Evolutionary conservation across 2,113 vertebrate genomes (phyloP), one percentile per base, ranked within the genome.

Genomic region (Charadrius vociferus): DNA sequence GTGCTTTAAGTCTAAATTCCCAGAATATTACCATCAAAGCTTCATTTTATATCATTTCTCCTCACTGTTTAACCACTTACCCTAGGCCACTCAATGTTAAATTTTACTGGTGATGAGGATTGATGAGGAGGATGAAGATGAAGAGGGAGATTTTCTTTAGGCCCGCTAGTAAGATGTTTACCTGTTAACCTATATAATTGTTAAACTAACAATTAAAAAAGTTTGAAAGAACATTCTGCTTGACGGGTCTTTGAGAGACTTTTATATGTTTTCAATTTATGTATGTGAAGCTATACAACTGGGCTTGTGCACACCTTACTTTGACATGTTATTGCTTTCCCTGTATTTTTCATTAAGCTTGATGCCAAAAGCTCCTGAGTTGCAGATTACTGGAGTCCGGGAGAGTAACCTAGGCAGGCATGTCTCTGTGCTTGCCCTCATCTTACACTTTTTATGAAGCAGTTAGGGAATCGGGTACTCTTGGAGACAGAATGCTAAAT

Each of bases 291-390:
- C 36, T 86, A 63, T 67, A 86, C 27, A 59, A 45, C 43, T 39
- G 88, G 77, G 29, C 14, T 93, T 65, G 43, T 67, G 56, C 52
- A 62, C 4, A 2, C 36, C 50, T 88, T 93, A 61, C 34, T 82
- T 85, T 77, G 82, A 90, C 59, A 59, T 39, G 73, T 86, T 95
- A 95, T 86, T 91, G 59, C 88, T 94, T 95, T 91, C 39, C 56
- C 79, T 73, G 70, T 94, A 95, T 95, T 96, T 97, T 96, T 96
- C 93, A 95, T 96, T 89, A 94, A 94, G 81, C 49, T 58, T 5
- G 7, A 68, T 94, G 93, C 77, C 93, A 87, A 89, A 95, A 93
- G 78, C 74, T 94, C 78, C 81, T 82, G 78, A 90, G 39, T 36
- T 87, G 87, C 68, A 93, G 34, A 63, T 89, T 94, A 71, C 84